These are phyloP conservation scores for Glyptemys insculpta DNA, from an alignment of 2,797 vertebrate genomes.

Conservation along the genomic window DNA sequence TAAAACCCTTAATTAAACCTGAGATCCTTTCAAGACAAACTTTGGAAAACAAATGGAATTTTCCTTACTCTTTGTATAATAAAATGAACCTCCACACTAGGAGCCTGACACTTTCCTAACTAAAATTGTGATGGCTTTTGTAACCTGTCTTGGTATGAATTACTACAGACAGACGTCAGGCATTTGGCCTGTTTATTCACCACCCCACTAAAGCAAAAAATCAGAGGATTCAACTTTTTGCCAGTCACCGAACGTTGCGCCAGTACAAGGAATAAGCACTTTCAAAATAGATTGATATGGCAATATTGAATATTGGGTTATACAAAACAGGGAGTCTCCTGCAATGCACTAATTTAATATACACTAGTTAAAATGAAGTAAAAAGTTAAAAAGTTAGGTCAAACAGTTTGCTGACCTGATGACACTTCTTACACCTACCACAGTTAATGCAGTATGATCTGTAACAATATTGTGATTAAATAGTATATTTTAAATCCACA, in stretches of 20 bases:
- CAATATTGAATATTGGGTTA: neutral
- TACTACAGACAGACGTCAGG: conserved; percentile 8
- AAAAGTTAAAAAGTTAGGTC: conserved; percentile 2
- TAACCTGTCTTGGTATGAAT: neutral
- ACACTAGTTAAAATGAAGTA: conserved; percentile 43
- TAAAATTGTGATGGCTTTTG: neutral
- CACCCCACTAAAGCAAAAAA: neutral
- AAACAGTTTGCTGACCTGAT: conserved; percentile 46
- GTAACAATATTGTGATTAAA: conserved; percentile 56
- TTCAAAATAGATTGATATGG: conserved; percentile 1
- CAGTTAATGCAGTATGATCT: no score
- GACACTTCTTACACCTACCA: neutral
- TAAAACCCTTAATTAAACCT: neutral
- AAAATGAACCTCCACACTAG: neutral
- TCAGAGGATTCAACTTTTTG: neutral
- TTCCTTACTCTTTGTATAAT: neutral
- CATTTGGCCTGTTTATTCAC: neutral
- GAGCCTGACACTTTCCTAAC: neutral
- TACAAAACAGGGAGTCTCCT: conserved; percentile 28
- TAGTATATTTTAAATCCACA: neutral
- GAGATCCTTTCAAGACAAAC: neutral
- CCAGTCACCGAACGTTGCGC: neutral
- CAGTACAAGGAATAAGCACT: neutral
- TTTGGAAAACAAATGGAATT: neutral
- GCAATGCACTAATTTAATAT: conserved; percentile 45